These are phyloP conservation scores for Trachelus stipa DNA, from an alignment of 2,888 invertebrate genomes.

Conservation along the genomic window DNA sequence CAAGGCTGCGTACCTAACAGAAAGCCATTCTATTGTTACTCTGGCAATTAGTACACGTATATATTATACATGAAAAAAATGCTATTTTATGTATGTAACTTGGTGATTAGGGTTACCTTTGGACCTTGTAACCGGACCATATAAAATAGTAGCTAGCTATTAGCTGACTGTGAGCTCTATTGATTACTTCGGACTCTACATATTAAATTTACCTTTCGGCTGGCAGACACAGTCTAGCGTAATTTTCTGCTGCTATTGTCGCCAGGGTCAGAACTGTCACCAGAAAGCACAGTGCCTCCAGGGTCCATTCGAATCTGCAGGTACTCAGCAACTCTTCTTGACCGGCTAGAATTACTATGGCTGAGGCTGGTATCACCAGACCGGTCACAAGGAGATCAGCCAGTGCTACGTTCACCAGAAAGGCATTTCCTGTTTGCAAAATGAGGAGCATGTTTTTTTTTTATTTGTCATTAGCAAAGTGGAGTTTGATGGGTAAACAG, in stretches of 20 bases:
- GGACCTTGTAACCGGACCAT: background rate
- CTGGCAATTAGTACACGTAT: background rate
- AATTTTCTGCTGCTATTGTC: conserved; percentile 77
- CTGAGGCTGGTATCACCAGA: conserved; percentile 76
- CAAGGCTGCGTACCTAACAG: conserved; percentile 64
- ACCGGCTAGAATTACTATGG: conserved; percentile 77
- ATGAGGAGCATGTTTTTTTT: background rate
- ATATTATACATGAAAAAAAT: background rate
- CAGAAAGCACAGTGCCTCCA: conserved; percentile 76
- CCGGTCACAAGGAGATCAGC: conserved; percentile 79
- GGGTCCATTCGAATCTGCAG: conserved; percentile 76
- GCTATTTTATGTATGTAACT: background rate
- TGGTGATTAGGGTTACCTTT: background rate
- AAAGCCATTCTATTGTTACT: background rate
- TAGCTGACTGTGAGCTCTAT: background rate
- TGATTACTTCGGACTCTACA: background rate
- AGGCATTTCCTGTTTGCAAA: conserved; percentile 73
- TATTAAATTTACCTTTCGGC: conserved; percentile 62
- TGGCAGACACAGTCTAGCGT: conserved; percentile 73
- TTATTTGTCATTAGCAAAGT: background rate
- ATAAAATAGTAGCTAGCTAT: background rate
- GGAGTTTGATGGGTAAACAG: background rate
- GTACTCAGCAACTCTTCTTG: conserved; percentile 70
- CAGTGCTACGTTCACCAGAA: conserved; percentile 77
- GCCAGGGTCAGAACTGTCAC: conserved; percentile 74